Base-by-base conservation (phyloP, 2,888 invertebrate genomes). In the Pediacus dermestoides region DNA sequence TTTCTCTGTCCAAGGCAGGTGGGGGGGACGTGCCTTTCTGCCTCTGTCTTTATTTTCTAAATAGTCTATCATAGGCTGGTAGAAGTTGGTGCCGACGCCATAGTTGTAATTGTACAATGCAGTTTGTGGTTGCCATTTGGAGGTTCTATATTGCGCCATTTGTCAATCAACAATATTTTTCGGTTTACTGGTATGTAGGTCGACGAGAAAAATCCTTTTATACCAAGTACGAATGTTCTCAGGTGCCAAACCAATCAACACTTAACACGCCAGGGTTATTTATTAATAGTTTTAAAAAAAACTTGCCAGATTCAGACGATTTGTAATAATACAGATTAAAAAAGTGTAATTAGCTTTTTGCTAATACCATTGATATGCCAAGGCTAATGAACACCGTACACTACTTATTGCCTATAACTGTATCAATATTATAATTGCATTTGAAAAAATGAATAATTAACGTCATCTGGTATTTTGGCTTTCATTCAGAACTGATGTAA, bases 61-160 rank as follows among this genome's bases (percentile, higher is more conserved):
- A 62, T 86, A 88, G 68, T 89, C 87, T 59, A 89, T 80, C 88
- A 89, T 88, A 31, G 88, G 88, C 67, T 88, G 85, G 70, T 89
- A 89, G 69, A 79, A 87, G 71, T 88, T 85, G 60, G 88, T 85
- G 34, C 85, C 87, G 67, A 82, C 86, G 52, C 84, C 84, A 70
- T 88, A 89, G 70, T 89, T 89, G 67, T 82, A 81, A 62, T 85
- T 82, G 71, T 88, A 89, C 40, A 83, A 78, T 37, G 78, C 66
- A 11, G 83, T 81, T 34, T 80, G 78, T 33, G 79, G 79, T 50
- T 73, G 73, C 59, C 61, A 60, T 47, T 52, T 60, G 2, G 50
- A 50, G 7, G 44, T 10, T 4, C 31, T 31, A 22, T 36, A 12
- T 28, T 48, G 42, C 16, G 54, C 50, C 57, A 55, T 59, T 47